Conservation (phyloP, 2,797 vertebrate species). For the Austrolebias charrua region DNA sequence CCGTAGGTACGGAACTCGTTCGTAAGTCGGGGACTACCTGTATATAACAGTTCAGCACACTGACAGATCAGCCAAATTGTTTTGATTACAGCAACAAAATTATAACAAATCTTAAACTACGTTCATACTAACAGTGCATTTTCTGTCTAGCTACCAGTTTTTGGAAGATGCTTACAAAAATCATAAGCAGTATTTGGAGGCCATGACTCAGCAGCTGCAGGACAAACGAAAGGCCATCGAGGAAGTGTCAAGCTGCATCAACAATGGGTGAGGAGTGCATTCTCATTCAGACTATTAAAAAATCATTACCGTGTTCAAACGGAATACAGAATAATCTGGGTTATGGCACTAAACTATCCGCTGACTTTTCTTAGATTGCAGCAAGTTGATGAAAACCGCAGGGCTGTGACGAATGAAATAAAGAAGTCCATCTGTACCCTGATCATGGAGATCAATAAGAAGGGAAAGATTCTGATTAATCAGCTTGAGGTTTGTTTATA, state of each 20-base stretch:
- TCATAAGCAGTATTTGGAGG: conserved; percentile 95
- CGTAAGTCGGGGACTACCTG: too few species aligned
- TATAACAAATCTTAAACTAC: not conserved
- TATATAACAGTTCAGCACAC: too few species aligned
- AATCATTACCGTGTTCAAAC: too few species aligned
- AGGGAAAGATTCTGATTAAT: conserved; percentile 94
- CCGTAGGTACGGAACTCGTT: too few species aligned
- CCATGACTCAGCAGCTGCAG: conserved; percentile 92
- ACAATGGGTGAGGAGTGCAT: conserved; percentile 82
- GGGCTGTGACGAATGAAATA: conserved; percentile 94
- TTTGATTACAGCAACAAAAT: not conserved
- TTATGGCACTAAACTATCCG: not conserved
- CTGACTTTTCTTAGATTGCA: conserved; percentile 81
- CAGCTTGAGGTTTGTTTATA: conserved; percentile 91
- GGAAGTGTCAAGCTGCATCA: conserved; percentile 91
- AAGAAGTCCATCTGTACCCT: conserved; percentile 97
- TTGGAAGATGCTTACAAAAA: conserved; percentile 98
- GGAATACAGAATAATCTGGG: too few species aligned
- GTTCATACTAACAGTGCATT: not conserved
- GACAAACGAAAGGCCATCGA: conserved; percentile 96
- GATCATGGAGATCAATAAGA: conserved; percentile 98
- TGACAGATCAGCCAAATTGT: not conserved
- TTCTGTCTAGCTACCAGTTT: conserved; percentile 88
- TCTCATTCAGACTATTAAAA: too few species aligned
- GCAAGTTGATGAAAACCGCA: conserved; percentile 97